These are phyloP conservation scores for Mya arenaria DNA, from an alignment of 1,140 invertebrate genomes.

Conservation along the genomic window DNA sequence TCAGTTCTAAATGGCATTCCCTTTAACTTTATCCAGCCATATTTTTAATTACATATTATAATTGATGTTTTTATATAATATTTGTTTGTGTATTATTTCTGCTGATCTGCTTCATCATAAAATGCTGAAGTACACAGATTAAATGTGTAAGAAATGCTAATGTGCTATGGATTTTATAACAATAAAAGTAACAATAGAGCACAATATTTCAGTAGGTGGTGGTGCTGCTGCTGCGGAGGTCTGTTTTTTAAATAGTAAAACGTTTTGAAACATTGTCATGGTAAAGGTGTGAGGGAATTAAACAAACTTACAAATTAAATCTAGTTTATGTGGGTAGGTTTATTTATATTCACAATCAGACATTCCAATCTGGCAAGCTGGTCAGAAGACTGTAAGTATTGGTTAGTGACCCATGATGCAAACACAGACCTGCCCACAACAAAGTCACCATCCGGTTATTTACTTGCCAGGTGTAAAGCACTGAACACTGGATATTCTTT, in stretches of 20 bases:
- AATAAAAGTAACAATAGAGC: constrained; percentile 1
- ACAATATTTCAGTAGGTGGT: constrained; percentile 1
- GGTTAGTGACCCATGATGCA: no score
- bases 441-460: not conserved
- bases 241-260: not conserved
- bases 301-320: constrained; percentile 5
- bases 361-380: constrained; percentile 11
- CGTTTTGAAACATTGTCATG: constrained; percentile 3
- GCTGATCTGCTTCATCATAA: not conserved
- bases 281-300: constrained; percentile 15
- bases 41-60: constrained; percentile 4
- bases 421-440: constrained; percentile 3
- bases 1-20: no score
- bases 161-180: constrained; percentile 6
- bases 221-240: not conserved
- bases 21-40: no score
- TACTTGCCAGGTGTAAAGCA: not conserved
- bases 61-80: constrained; percentile 12
- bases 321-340: constrained; percentile 12
- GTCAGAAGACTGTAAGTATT: constrained; percentile 8
- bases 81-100: constrained; percentile 18
- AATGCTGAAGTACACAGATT: constrained; percentile 8
- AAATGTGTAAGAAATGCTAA: constrained; percentile 16
- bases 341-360: constrained; percentile 7
- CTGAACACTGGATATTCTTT: constrained; percentile 13